Evolutionary conservation across 53 echinoderm and acorn worm genomes (phyloP), one percentile per base, ranked within the genome.

Genomic region (Holothuria scabra): DNA sequence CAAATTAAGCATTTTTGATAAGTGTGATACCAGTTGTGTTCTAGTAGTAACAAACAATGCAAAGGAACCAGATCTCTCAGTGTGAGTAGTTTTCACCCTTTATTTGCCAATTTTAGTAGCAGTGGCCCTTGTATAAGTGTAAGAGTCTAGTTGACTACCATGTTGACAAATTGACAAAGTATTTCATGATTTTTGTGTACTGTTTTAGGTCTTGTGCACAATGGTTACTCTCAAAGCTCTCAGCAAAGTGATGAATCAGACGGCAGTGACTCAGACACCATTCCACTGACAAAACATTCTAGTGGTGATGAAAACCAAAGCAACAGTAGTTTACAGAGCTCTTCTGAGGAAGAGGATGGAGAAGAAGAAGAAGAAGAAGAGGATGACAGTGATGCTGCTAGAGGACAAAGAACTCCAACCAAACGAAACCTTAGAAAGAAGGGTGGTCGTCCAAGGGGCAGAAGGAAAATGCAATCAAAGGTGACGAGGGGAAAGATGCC

Each of bases 311-410:
- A 81, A 0, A 59, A 29, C 5, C 56, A 79, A 22, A 72, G 74
- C 22, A n/a, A n/a, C n/a, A 83, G 86, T 24, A 82, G 64, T 18
- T 64, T 82, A 33, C 63, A 56, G 23, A 67, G 83, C 21, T 90
- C 90, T 26, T 81, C 85, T 12, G 63, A 82, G 16, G 83, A 64
- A 16, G 31, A 64, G 4, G 55, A 79, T 35, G 71, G n/a, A n/a
- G n/a, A 81, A 72, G 61, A 78, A 9, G 41, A 52, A 52, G 52
- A 52, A 1, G 52, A 52, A 52, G 52, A 52, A 18, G 52, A 52
- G 18, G 52, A 52, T 52, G 63, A 69, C 83, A 25, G 56, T 31
- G 58, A 79, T 29, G 57, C 30, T 13, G 59, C 13, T 10, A 56
- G 79, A 30, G 79, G 79, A 31, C 26, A 58, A 55, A 79, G 31